Percentiles rank a stretch among this genome's conserved stretches.
phyloP scores from a whole-genome alignment of 2,797 vertebrate genomes.

The Phalanger gymnotis region DNA sequence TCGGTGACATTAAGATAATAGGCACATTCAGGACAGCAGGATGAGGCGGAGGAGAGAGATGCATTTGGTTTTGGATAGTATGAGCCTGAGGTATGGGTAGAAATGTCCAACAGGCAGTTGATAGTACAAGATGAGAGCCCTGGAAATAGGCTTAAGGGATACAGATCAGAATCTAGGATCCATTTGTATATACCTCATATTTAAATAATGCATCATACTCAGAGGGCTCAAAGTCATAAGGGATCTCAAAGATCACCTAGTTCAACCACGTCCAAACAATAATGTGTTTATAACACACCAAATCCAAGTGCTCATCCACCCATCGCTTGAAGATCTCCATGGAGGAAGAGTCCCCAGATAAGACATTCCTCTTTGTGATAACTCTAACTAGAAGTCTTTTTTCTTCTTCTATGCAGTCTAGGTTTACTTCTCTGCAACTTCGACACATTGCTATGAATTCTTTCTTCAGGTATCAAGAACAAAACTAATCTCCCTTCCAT shows the following conservation, averaged over 20 bases:
- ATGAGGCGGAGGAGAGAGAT: neutral
- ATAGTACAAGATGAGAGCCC: neutral
- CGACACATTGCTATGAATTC: neutral
- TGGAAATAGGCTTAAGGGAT: neutral
- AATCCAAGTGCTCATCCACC: neutral
- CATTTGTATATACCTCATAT: neutral
- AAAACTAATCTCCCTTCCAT: neutral
- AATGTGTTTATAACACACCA: neutral
- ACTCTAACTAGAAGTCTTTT: neutral
- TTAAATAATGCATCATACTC: neutral
- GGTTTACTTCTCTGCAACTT: neutral
- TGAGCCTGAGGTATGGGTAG: neutral
- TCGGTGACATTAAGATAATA: neutral
- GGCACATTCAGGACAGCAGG: neutral
- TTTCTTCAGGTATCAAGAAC: neutral
- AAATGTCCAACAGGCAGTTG: neutral
- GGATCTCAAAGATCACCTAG: neutral
- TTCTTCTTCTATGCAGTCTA: neutral
- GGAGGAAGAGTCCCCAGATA: neutral
- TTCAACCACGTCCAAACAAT: neutral
- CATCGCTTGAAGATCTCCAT: neutral
- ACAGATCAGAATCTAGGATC: neutral
- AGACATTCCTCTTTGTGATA: neutral
- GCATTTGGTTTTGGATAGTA: neutral
- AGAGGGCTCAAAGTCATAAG: neutral